Base-by-base conservation (phyloP, 2,113 vertebrate genomes). In the Puma concolor region DNA sequence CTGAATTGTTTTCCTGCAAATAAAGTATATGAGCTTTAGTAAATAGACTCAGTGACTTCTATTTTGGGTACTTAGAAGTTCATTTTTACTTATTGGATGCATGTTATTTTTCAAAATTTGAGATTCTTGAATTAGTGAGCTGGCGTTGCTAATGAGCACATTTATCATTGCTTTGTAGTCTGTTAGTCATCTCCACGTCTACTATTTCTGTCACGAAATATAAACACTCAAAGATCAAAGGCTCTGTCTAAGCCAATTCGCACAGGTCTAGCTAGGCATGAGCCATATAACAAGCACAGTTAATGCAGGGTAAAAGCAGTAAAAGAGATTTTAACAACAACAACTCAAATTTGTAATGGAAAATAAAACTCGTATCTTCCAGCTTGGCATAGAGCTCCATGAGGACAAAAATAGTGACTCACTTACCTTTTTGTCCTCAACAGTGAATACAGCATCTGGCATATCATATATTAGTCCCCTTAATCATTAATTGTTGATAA, bases 41-140 rank as follows among this genome's bases (percentile, higher is more conserved):
- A 76, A 63, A 77, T 90, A 94, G 48, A 89, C 4, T 96, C 33
- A 41, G 29, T 74, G 44, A 77, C 64, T 96, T 94, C 50, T 93
- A 52, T 92, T 92, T 69, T 44, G 87, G 60, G 19, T 44, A 5
- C 41, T 64, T 64, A 87, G 19, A 83, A 29, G 1, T 33, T 97
- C 25, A 33, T 60, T 96, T 97, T 95, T 87, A 94, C 41, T 87
- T 97, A 84, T 27, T 76, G 29, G 38, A 76, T 95, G 60, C 36
- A 74, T 66, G 67, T 38, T 92, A 82, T 90, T 96, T 97, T 97
- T 94, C 87, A 94, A 76, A 96, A 79, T 52, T 84, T 77, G 77
- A 92, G 77, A 94, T 87, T 94, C 81, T 94, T 84, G 48, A 96
- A 71, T 96, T 87, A 94, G 57, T 80, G 82, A 74, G 69, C 52